These are phyloP conservation scores for Oryzias woworae DNA, from an alignment of 2,113 vertebrate genomes.

Conservation along the genomic window DNA sequence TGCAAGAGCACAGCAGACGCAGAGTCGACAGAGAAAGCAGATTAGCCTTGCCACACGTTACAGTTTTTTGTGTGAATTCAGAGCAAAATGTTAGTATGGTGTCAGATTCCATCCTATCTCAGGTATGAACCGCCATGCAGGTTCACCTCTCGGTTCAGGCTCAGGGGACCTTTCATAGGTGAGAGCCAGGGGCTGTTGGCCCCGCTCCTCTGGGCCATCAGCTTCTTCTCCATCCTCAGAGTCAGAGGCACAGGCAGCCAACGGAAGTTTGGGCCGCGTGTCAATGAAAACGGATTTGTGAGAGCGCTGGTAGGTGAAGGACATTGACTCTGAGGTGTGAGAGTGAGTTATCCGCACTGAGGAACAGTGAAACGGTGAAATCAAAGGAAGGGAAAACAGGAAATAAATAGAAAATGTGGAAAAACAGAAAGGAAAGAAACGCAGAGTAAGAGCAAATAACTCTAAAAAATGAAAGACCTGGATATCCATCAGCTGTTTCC, in stretches of 20 bases:
- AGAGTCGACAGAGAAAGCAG: conserved; percentile 31
- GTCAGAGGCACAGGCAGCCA: conserved; percentile 80
- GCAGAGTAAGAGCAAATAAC: background rate
- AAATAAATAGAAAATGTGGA: conserved; percentile 31
- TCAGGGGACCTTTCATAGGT: conserved; percentile 75
- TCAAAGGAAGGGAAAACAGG: background rate
- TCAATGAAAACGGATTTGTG: conserved; percentile 91
- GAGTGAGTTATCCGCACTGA: conserved; percentile 93
- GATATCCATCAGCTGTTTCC: conserved; percentile 87
- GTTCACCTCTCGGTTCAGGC: conserved; percentile 88
- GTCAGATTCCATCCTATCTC: background rate
- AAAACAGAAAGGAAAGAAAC: conserved; percentile 7
- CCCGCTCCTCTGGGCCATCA: conserved; percentile 30
- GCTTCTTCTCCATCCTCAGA: conserved; percentile 75
- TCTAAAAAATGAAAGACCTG: conserved; percentile 74
- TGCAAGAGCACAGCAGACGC: conserved; percentile 30
- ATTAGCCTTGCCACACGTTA: conserved; percentile 32
- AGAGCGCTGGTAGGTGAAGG: conserved; percentile 93
- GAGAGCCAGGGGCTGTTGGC: conserved; percentile 70
- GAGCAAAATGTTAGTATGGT: background rate
- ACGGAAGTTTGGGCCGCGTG: conserved; percentile 85
- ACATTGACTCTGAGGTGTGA: conserved; percentile 93
- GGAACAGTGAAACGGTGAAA: conserved; percentile 6
- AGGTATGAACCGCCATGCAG: conserved; percentile 57
- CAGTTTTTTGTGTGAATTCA: conserved; percentile 7